Evolutionary conservation across 2,888 invertebrate genomes (phyloP).

Genomic region (Drosophila borborema): DNA sequence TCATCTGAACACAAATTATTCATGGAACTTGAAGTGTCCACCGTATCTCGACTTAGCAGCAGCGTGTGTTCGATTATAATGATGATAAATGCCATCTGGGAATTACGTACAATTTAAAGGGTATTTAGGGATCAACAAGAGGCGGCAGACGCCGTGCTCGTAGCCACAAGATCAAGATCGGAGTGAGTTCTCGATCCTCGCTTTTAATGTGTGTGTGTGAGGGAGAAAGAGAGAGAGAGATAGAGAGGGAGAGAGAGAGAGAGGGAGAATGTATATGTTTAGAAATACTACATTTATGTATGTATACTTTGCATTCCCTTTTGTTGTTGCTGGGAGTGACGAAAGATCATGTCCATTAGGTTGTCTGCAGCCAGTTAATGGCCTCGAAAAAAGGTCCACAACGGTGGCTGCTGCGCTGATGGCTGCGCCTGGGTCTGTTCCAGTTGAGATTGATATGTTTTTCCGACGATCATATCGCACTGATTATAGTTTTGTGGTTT

Average conservation of each 20-base stretch:
- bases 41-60: not conserved
- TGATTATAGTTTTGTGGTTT: constrained; percentile 79
- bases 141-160: constrained; percentile 33
- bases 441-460: constrained; percentile 76
- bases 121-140: constrained; percentile 73
- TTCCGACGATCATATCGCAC: constrained; percentile 72
- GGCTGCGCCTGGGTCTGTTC: constrained; percentile 41
- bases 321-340: constrained; percentile 72
- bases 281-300: not conserved
- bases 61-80: constrained; percentile 46
- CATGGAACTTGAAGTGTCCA: constrained; percentile 42
- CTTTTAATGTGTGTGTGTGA: constrained; percentile 14
- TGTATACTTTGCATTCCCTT: constrained; percentile 48
- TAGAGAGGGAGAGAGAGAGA: not conserved
- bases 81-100: constrained; percentile 66
- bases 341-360: constrained; percentile 80
- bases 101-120: constrained; percentile 76
- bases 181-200: constrained; percentile 29
- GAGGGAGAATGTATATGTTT: not conserved
- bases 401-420: constrained; percentile 55
- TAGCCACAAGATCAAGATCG: constrained; percentile 53
- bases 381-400: constrained; percentile 59
- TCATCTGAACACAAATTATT: constrained; percentile 49
- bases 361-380: constrained; percentile 77
- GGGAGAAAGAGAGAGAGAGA: constrained; percentile 5